These are phyloP conservation scores for Tapirus terrestris DNA, from an alignment of 2,113 vertebrate genomes.

Conservation along the genomic window DNA sequence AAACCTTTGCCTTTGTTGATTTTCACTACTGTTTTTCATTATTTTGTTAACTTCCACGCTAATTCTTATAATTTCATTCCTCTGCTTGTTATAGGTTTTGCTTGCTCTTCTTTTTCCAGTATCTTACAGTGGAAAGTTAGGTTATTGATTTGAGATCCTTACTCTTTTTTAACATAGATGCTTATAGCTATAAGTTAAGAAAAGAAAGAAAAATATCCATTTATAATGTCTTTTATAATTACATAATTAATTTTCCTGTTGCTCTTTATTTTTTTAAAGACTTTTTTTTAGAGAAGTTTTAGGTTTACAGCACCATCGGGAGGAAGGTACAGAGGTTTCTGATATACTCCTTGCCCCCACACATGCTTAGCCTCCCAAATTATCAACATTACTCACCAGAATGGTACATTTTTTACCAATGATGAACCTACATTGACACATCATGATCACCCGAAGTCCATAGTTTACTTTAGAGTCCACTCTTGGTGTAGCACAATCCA, in stretches of 20 bases:
- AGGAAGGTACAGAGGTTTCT: not conserved
- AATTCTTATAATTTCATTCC: not conserved
- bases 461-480: not conserved
- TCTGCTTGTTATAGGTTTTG: not conserved
- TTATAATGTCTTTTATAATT: not conserved
- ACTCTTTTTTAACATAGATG: not conserved
- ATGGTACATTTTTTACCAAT: not conserved
- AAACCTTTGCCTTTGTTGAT: not conserved
- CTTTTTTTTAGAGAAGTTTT: not conserved
- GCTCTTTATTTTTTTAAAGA: not conserved
- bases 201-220: not conserved
- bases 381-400: not conserved
- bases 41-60: not conserved
- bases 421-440: not conserved
- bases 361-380: not conserved
- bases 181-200: not conserved
- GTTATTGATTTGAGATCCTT: not conserved
- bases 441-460: not conserved
- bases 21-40: not conserved
- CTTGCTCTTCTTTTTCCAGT: not conserved
- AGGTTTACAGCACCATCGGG: not conserved
- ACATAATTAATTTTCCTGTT: not conserved
- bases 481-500: not conserved
- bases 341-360: no score
- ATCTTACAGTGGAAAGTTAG: not conserved